These are phyloP conservation scores for Radopholus similis DNA, from an alignment of 1,140 invertebrate genomes.

Conservation along the genomic window DNA sequence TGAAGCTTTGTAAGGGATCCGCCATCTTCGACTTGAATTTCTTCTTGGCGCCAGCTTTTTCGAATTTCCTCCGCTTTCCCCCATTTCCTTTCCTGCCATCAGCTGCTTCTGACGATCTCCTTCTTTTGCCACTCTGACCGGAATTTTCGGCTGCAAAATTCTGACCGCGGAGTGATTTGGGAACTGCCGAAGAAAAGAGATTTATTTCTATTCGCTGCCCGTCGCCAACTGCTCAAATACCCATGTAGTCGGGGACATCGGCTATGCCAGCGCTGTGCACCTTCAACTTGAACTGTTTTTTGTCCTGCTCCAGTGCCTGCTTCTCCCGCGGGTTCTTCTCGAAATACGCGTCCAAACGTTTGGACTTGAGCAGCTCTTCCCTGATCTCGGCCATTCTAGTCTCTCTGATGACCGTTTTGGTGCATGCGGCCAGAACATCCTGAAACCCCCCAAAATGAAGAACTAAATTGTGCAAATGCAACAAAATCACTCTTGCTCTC, in stretches of 20 bases:
- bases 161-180: constrained; percentile 48
- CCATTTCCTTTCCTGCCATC: constrained; percentile 5
- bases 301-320: constrained; percentile 82
- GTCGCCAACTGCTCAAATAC: constrained; percentile 40
- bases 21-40: constrained; percentile 7
- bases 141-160: constrained; percentile 44
- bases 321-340: constrained; percentile 88
- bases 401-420: constrained; percentile 82
- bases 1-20: constrained; percentile 15
- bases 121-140: constrained; percentile 1
- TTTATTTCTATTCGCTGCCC: constrained; percentile 6
- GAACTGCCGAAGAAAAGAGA: constrained; percentile 36
- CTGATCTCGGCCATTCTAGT: constrained; percentile 92
- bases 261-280: constrained; percentile 75
- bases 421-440: constrained; percentile 89
- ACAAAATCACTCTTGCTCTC: constrained; percentile 68
- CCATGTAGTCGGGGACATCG: constrained; percentile 88
- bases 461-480: constrained; percentile 26
- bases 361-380: constrained; percentile 82
- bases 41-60: neutral
- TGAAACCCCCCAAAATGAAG: constrained; percentile 33
- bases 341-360: constrained; percentile 90
- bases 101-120: no score
- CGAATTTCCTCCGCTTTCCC: constrained; percentile 1
- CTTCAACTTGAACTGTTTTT: constrained; percentile 77